A percentile compares a stretch with the other conserved stretches of the same genome.
These are phyloP conservation scores for Hyperoodon ampullatus DNA, from an alignment of 2,113 vertebrate species.

Conservation along the genomic window DNA sequence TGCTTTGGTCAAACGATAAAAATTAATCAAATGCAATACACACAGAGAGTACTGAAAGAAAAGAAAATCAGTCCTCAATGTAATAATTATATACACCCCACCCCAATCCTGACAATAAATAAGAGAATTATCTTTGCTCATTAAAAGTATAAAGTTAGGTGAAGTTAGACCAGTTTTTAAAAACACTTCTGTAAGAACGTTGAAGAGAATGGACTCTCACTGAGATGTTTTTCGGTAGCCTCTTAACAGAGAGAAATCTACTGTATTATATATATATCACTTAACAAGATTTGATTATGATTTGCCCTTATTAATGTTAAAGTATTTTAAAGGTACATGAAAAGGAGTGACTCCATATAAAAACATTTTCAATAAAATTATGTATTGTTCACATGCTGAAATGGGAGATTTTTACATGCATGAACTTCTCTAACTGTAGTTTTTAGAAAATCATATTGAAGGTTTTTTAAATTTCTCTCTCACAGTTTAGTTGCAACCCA, in stretches of 20 bases:
- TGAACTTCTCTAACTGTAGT: neutral
- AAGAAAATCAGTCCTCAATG: neutral
- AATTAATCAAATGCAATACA: neutral
- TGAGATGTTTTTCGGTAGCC: slow-evolving; percentile 54
- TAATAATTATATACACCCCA: neutral
- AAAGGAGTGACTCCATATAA: neutral
- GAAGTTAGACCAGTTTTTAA: neutral
- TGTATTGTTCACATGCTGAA: neutral
- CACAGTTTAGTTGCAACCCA: neutral
- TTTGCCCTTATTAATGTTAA: neutral
- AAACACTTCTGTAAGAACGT: neutral
- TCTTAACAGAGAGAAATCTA: slow-evolving; percentile 68
- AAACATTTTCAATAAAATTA: neutral
- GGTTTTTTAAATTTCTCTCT: neutral
- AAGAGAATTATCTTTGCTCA: neutral
- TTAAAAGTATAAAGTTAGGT: neutral
- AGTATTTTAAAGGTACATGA: slow-evolving; percentile 17
- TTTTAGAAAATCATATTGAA: neutral
- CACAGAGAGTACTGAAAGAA: neutral
- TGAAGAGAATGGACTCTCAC: slow-evolving; percentile 76
- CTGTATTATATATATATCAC: neutral
- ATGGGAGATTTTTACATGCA: neutral
- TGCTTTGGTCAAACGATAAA: neutral
- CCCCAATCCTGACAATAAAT: neutral
- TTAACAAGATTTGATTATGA: neutral